A percentile compares a stretch with the other conserved stretches of the same genome.
Evolutionary conservation across 2,113 vertebrate species (phyloP).

Genomic region (Catharus minimus): DNA sequence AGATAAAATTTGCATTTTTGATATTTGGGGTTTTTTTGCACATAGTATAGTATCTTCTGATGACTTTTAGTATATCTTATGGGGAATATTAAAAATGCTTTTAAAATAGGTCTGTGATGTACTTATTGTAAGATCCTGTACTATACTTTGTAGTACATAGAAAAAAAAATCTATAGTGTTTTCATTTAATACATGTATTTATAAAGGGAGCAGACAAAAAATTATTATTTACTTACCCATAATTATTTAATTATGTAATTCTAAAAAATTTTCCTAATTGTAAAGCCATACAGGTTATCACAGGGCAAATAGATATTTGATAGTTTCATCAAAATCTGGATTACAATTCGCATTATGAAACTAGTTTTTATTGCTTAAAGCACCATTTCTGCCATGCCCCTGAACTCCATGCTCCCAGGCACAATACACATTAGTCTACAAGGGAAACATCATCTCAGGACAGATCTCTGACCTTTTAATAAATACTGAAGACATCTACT

Average conservation of each 20-base stretch:
- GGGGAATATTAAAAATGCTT: background rate
- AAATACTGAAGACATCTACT: background rate
- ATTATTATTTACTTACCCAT: background rate
- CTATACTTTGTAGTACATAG: background rate
- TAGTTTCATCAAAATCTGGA: background rate
- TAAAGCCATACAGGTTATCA: no score
- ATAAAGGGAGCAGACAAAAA: background rate
- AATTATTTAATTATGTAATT: background rate
- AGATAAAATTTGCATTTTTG: background rate
- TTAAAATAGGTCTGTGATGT: background rate
- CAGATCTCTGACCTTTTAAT: conserved; percentile 18
- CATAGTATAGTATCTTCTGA: background rate
- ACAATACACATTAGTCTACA: background rate
- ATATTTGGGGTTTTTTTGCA: background rate
- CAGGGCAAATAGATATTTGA: no score
- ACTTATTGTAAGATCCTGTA: background rate
- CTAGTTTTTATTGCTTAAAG: background rate
- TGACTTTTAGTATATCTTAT: background rate
- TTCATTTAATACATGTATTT: background rate
- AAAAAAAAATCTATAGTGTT: background rate
- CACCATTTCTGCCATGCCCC: background rate
- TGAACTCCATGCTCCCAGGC: background rate
- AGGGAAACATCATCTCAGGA: background rate
- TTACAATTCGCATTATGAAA: background rate
- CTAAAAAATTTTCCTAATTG: background rate